Evolutionary conservation across 2,888 invertebrate genomes (phyloP).

Genomic region (Amaurobius ferox): DNA sequence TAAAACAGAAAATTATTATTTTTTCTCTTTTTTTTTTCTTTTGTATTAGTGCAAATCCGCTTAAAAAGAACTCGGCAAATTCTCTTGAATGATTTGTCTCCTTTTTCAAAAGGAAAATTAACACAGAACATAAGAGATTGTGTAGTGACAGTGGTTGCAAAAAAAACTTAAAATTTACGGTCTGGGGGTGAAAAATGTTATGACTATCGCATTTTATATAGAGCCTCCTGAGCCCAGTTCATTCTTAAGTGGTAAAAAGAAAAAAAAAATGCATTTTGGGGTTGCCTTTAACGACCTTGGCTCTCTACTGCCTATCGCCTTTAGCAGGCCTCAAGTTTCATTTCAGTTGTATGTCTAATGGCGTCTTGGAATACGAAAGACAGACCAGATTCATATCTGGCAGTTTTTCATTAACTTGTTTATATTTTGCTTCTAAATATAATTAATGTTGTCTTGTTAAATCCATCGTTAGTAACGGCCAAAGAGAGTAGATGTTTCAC

Average conservation of each 20-base stretch:
- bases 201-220: conserved; percentile 28
- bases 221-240: conserved; percentile 38
- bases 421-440: background rate
- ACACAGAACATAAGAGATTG: conserved; percentile 39
- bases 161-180: conserved; percentile 15
- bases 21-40: no score
- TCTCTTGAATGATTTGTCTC: conserved; percentile 25
- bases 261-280: conserved; percentile 1
- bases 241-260: conserved; percentile 50
- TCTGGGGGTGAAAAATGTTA: conserved; percentile 9
- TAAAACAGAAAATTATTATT: no score
- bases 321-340: conserved; percentile 59
- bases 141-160: background rate
- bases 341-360: conserved; percentile 54
- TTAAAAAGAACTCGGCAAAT: no score
- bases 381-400: conserved; percentile 63
- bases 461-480: background rate
- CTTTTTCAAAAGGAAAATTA: conserved; percentile 43
- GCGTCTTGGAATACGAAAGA: conserved; percentile 44
- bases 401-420: background rate
- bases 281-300: conserved; percentile 48
- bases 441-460: conserved; percentile 9
- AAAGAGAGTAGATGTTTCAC: no score
- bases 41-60: no score
- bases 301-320: conserved; percentile 40